A percentile compares a stretch with the other conserved stretches of the same genome.
These are phyloP conservation scores for Stictonetta naevosa DNA, from an alignment of 2,113 vertebrate genomes.

Conservation along the genomic window DNA sequence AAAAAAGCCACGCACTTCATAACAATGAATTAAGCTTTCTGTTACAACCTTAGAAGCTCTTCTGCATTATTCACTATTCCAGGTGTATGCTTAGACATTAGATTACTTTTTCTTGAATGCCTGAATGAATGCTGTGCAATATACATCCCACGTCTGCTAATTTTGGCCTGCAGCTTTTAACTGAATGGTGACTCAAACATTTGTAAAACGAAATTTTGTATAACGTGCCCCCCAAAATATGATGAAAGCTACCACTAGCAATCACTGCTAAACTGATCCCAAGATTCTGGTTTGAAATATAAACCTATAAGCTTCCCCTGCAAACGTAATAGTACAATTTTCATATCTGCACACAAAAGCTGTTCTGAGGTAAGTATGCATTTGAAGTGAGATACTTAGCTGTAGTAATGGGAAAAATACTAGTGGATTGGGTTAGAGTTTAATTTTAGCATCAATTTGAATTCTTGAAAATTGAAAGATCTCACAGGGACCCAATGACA, in stretches of 20 bases:
- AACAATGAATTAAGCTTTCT: background rate
- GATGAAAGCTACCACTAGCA: background rate
- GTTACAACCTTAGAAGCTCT: background rate
- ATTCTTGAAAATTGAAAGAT: background rate
- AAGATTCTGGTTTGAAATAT: background rate
- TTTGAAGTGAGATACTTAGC: background rate
- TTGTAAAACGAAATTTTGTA: background rate
- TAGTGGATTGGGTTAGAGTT: background rate
- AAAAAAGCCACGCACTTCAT: background rate
- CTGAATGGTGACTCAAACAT: background rate
- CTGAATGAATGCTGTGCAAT: background rate
- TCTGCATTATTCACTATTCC: background rate
- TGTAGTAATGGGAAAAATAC: background rate
- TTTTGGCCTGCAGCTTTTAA: background rate
- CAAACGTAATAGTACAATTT: background rate
- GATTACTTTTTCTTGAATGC: background rate
- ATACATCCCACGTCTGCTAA: background rate
- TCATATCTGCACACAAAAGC: background rate
- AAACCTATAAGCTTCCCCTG: background rate
- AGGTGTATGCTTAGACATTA: background rate
- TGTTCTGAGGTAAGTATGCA: background rate
- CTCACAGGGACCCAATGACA: background rate
- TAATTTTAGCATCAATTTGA: background rate
- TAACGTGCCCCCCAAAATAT: background rate
- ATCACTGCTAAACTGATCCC: background rate